Percentiles rank a stretch among this genome's conserved stretches.
These are phyloP conservation scores for Ctenosaura bakeri DNA, from an alignment of 2,797 vertebrate genomes.

Conservation along the genomic window DNA sequence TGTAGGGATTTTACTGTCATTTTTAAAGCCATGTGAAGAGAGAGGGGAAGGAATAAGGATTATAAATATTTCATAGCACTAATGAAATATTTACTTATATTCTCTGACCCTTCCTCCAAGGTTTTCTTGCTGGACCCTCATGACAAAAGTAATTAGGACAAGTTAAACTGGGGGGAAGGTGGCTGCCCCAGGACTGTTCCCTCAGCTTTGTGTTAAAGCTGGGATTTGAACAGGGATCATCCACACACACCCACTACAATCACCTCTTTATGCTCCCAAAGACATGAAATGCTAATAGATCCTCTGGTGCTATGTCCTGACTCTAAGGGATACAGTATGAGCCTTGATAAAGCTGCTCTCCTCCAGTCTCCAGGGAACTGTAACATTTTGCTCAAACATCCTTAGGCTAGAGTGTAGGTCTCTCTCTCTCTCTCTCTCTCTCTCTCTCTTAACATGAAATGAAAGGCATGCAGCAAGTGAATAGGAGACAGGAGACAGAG, in stretches of 20 bases:
- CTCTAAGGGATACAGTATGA: neutral
- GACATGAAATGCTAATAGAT: neutral
- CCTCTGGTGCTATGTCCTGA: neutral
- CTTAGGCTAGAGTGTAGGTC: neutral
- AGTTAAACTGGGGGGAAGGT: neutral
- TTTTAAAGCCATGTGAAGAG: neutral
- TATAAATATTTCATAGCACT: neutral
- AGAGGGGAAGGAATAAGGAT: neutral
- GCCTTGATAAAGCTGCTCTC: neutral
- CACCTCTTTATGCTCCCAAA: neutral
- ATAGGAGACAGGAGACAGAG: neutral
- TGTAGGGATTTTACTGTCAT: neutral
- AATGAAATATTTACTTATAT: neutral
- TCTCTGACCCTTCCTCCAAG: neutral
- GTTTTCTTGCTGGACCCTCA: neutral
- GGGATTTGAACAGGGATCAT: neutral
- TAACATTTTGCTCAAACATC: conserved; percentile 15
- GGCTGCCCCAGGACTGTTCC: neutral
- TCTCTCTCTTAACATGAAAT: neutral
- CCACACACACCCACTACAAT: neutral
- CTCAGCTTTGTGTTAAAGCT: neutral
- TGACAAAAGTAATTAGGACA: neutral
- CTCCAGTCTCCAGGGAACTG: neutral
- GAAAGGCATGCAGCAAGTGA: neutral
- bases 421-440: neutral